phyloP scores from a whole-genome alignment of 2,113 vertebrate species.

The Tor tambroides region DNA sequence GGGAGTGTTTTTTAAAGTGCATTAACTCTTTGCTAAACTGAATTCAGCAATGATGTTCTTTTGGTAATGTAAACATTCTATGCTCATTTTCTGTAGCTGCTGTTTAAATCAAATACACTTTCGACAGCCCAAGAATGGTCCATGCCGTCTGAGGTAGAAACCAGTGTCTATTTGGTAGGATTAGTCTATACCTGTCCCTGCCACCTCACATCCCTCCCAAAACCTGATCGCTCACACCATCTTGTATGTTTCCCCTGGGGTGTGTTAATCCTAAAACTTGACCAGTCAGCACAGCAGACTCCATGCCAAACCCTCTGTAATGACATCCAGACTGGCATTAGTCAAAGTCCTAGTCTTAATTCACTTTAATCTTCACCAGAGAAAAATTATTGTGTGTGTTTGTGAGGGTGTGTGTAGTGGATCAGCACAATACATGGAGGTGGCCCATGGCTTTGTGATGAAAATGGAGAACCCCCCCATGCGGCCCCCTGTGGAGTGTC shows the following conservation, averaged over 20 bases:
- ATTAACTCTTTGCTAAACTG: too few relatives aligned
- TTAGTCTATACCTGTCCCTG: conserved; percentile 7
- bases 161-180: background rate
- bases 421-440: conserved; percentile 18
- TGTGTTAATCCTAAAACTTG: conserved; percentile 41
- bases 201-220: background rate
- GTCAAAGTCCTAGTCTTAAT: conserved; percentile 39
- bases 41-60: too few relatives aligned
- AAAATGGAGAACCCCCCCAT: conserved; percentile 25
- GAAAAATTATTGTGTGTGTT: background rate
- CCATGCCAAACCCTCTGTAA: conserved; percentile 20
- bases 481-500: conserved; percentile 13
- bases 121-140: too few relatives aligned
- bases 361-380: conserved; percentile 36
- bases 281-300: conserved; percentile 32
- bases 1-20: too few relatives aligned
- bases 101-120: too few relatives aligned
- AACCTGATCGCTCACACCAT: conserved; percentile 23
- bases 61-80: too few relatives aligned
- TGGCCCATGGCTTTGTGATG: conserved; percentile 20
- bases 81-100: too few relatives aligned
- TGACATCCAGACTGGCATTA: conserved; percentile 34
- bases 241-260: conserved; percentile 37
- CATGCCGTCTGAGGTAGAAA: too few relatives aligned
- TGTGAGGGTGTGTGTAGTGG: conserved; percentile 13